phyloP scores from a whole-genome alignment of 2,797 vertebrate species.

The Platyrinchus mystaceus region DNA sequence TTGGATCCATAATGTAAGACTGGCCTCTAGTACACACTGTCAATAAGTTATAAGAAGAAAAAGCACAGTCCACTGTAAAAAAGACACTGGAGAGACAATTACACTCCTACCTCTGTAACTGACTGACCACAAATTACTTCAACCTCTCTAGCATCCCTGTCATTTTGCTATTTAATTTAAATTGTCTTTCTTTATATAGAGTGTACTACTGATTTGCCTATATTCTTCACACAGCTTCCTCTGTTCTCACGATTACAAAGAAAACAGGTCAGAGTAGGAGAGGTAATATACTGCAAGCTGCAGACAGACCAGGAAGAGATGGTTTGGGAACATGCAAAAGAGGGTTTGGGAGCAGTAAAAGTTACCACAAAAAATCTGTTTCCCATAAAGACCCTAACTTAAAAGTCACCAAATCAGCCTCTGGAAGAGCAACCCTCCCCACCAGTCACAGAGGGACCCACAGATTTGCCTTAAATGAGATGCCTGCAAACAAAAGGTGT shows the following conservation, averaged over 20 bases:
- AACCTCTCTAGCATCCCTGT: background rate
- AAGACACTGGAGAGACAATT: background rate
- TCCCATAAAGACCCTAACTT: background rate
- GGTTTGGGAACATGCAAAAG: background rate
- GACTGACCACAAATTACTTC: background rate
- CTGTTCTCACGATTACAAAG: background rate
- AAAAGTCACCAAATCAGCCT: background rate
- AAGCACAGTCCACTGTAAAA: background rate
- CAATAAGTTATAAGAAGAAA: background rate
- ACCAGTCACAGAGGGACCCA: background rate
- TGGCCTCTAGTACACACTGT: background rate
- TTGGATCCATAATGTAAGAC: background rate
- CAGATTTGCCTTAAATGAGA: background rate
- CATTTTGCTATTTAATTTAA: background rate
- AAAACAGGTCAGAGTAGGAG: background rate
- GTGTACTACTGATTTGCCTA: background rate
- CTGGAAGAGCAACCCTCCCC: background rate
- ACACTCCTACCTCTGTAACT: background rate
- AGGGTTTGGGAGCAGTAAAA: background rate
- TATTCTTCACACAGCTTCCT: background rate
- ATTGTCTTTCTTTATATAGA: background rate
- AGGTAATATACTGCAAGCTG: background rate
- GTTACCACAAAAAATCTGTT: background rate
- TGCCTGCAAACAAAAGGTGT: background rate
- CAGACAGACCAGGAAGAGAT: background rate